Evolutionary conservation across 2,888 invertebrate species (phyloP), one percentile per base, ranked within the genome.

Genomic region (Endomychus coccineus): DNA sequence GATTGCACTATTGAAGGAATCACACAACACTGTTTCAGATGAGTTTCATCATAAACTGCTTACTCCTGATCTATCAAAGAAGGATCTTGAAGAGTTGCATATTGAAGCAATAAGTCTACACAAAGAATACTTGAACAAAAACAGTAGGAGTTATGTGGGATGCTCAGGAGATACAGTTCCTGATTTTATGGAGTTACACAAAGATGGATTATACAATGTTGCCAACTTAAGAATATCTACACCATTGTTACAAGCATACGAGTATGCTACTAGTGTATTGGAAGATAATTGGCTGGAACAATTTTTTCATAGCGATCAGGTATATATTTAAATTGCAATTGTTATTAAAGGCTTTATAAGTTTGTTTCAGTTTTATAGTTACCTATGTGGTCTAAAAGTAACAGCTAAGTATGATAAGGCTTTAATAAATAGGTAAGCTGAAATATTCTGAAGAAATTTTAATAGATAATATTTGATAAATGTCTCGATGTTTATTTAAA

Each of bases 241-340:
- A 39, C 82, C 85, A 0, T 62, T 88, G 17, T 87, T 82, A 59
- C 76, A 83, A 61, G 86, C 87, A 1, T 86, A 86, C 54, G 81
- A 87, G 53, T 78, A 81, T 59, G 80, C 82, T 1, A 85, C 83
- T 56, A 73, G 77, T 16, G 62, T 79, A 2, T 66, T 89, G 49
- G 87, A 87, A 61, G 77, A 75, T 46, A 72, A 77, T 40, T 81
- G 83, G 70, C 66, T 86, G 44, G 83, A 85, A 7, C 73, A 78
- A 53, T 89, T 88, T 67, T 77, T 85, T 61, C 84, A 86, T 55
- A 86, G 86, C 59, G 83, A 82, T 64, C 80, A 84, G 69, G 84
- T 85, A n/a, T n/a, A n/a, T n/a, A n/a, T n/a, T n/a, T n/a, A n/a
- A n/a, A n/a, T n/a, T n/a, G n/a, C n/a, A n/a, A n/a, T n/a, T n/a